These are phyloP conservation scores for Pluvialis apricaria DNA, from an alignment of 2,113 vertebrate species.

Conservation along the genomic window DNA sequence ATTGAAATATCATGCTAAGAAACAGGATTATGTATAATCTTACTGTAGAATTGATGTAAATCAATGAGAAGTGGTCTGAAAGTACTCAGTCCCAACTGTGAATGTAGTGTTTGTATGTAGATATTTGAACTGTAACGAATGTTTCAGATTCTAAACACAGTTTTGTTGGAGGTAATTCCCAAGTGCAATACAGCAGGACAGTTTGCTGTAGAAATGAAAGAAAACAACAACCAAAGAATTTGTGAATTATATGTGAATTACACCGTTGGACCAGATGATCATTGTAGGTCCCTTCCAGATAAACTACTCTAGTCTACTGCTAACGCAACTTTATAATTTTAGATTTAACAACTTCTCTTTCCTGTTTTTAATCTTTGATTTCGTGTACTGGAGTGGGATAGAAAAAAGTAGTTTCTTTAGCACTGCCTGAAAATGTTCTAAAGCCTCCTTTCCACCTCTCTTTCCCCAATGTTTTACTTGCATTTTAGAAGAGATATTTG, in stretches of 20 bases:
- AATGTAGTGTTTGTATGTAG: background rate
- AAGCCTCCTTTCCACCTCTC: background rate
- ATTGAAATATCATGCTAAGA: background rate
- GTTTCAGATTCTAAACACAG: background rate
- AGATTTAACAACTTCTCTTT: background rate
- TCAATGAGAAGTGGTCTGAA: background rate
- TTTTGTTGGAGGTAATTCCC: background rate
- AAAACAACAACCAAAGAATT: background rate
- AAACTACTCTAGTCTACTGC: background rate
- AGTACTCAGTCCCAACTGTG: background rate
- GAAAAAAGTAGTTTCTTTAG: background rate
- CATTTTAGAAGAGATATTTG: background rate
- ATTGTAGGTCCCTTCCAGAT: rapidly evolving
- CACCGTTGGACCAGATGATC: rapidly evolving
- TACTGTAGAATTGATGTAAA: background rate
- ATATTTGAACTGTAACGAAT: background rate
- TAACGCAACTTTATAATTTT: background rate
- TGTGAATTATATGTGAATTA: background rate
- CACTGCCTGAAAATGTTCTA: background rate
- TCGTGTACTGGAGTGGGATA: background rate
- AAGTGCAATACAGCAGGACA: background rate
- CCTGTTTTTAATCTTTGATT: background rate
- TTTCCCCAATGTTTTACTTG: background rate
- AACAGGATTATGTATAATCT: background rate
- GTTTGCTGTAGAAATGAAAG: background rate